Base-by-base conservation (phyloP, 2,888 invertebrate genomes). In the Mesodorylaimus sp. region DNA sequence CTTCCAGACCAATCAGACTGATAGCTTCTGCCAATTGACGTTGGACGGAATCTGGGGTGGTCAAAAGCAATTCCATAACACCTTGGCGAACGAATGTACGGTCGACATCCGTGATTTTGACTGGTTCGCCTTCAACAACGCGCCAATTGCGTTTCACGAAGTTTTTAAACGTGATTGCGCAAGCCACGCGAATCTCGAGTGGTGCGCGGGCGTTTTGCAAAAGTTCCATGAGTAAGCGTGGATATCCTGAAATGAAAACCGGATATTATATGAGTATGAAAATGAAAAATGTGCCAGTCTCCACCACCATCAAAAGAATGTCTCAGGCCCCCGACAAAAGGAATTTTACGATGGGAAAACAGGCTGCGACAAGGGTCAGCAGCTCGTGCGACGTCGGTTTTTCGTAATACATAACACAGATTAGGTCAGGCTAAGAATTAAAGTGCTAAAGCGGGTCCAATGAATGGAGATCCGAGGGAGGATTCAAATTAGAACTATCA, bases 121-220 rank as follows among this genome's bases (percentile, higher is more conserved):
- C 55, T 59, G 45, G 13, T 42, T 38, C 26, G 16, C 39, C 50
- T 50, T 38, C 37, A 50, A 28, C 13, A 19, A 37, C 2, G 29
- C 2, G 24, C 97, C 97, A 97, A 69, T 95, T 89, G 48, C 89
- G 74, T 68, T 91, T 93, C 24, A 93, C 78, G 65, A 81, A 93
- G 67, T 99, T 99, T 67, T 97, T 97, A 65, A 97, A 88, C 0
- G 84, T 83, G 53, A 99, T 81, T 10, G 93, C 83, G 24, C 88
- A 86, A 3, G 88, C 83, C 37, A 88, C 76, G 55, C 89, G 74
- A 51, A 89, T 81, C 1, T 81, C 82, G 63, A 80, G 72, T 55
- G 85, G 83, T 41, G 82, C 74, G 44, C 66, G 62, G 16, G 55
- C 55, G 43, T 83, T 85, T 60, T 86, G 83, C 51, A 95, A 79